Percentiles rank a stretch among this genome's conserved stretches.
phyloP scores from a whole-genome alignment of 2,113 vertebrate genomes.

The Mugil cephalus region DNA sequence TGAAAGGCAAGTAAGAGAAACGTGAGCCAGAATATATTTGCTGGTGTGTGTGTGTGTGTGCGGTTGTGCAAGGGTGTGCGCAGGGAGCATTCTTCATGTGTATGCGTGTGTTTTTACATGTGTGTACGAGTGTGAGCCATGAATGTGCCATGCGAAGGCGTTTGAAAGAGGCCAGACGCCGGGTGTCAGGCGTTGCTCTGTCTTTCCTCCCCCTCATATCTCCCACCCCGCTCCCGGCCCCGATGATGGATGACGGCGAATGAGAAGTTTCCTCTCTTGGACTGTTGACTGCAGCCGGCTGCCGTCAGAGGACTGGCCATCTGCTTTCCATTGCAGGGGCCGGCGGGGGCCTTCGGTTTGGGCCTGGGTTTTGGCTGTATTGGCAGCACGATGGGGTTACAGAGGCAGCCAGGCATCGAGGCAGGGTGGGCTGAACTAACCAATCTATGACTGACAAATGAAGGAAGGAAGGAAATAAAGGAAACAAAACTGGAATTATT shows the following conservation, averaged over 20 bases:
- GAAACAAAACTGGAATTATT: constrained; percentile 9
- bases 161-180: constrained; percentile 83
- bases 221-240: constrained; percentile 42
- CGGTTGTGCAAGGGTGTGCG: constrained; percentile 26
- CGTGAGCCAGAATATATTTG: constrained; percentile 73
- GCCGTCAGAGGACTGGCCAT: constrained; percentile 78
- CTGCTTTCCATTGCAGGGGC: constrained; percentile 82
- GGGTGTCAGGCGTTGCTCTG: constrained; percentile 73
- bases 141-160: constrained; percentile 75
- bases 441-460: constrained; percentile 41
- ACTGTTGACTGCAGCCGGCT: constrained; percentile 72
- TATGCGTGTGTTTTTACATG: constrained; percentile 63
- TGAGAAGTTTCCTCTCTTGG: constrained; percentile 85
- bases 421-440: constrained; percentile 49
- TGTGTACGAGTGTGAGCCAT: constrained; percentile 66
- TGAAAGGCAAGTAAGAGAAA: constrained; percentile 69
- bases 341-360: constrained; percentile 49
- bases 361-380: constrained; percentile 50
- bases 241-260: constrained; percentile 85
- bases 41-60: constrained; percentile 20
- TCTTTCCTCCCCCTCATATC: constrained; percentile 58
- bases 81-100: constrained; percentile 4
- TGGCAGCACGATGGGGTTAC: constrained; percentile 33
- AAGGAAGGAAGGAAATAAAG: constrained; percentile 34
- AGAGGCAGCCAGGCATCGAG: constrained; percentile 38